Evolutionary conservation across 2,113 vertebrate genomes (phyloP), one percentile per base, ranked within the genome.

Genomic region (Salvelinus sp.): DNA sequence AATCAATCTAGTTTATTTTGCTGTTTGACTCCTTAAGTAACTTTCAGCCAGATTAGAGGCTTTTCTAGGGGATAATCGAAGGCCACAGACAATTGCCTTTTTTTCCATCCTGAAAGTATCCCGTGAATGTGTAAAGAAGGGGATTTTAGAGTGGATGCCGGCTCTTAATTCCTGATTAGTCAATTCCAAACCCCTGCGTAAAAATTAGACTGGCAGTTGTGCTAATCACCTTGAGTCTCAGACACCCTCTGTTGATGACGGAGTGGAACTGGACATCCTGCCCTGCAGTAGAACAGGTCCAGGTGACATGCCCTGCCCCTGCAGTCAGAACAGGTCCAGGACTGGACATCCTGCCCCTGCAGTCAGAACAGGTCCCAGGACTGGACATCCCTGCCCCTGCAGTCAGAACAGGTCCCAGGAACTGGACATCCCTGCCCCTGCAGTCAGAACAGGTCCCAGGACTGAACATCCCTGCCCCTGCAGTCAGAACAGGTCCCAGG

Each of bases 1-100:
- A 93, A 94, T 95, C 94, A 96, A 92, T 91, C 87, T 93, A 95
- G 93, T 95, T 96, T 95, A 95, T 95, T 95, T 96, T 92, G 86
- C 91, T 93, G 93, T 91, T 92, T 95, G 93, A 93, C 90, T 96
- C 94, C 92, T 93, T 94, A 95, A 95, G 93, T 91, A 94, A 94
- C 87, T 87, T 92, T 89, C 48, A 78, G 79, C 69, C 93, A 95
- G 94, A 96, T 96, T 95, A 95, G 91, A 89, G 93, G 93, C 93
- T 96, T 95, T 94, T 92, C 91, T 82, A 76, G 73, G 81, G 90
- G 93, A 95, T 96, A 95, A 96, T 95, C 94, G 89, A 89, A 87
- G 87, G 91, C 88, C 67, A 75, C 90, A 94, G 93, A 94, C 94
- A 95, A 38, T 38, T 38, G 93, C 91, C 92, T 96, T 88, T 91